These are phyloP conservation scores for Elegia similella DNA, from an alignment of 2,888 invertebrate species.

Conservation along the genomic window DNA sequence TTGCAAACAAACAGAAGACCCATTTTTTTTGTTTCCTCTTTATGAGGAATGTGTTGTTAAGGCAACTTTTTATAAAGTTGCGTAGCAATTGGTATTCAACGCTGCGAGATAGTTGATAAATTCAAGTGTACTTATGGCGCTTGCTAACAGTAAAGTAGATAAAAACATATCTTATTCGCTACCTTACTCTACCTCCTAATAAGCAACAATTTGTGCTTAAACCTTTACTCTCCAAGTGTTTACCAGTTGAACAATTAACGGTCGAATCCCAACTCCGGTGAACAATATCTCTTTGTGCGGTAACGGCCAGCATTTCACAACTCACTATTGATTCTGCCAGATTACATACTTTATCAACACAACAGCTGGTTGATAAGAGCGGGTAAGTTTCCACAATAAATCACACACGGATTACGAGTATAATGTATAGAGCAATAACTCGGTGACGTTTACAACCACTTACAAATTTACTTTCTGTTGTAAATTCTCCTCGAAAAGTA, in stretches of 20 bases:
- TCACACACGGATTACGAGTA: conserved; percentile 29
- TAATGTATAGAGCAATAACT: conserved; percentile 24
- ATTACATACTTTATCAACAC: conserved; percentile 51
- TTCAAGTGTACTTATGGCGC: too few species aligned
- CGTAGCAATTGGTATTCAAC: too few species aligned
- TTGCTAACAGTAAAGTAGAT: too few species aligned
- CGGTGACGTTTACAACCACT: conserved; percentile 20
- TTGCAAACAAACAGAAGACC: too few species aligned
- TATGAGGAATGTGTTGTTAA: too few species aligned
- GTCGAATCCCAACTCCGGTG: conserved; percentile 21
- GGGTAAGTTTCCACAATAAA: conserved; percentile 57
- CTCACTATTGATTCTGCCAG: conserved; percentile 46
- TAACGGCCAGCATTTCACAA: conserved; percentile 52
- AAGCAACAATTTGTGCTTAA: background rate
- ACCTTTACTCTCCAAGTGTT: conserved; percentile 15
- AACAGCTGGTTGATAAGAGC: conserved; percentile 49
- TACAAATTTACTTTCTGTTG: conserved; percentile 17
- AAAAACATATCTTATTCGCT: too few species aligned
- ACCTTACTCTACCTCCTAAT: background rate
- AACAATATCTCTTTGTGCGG: conserved; percentile 41
- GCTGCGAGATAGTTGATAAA: too few species aligned
- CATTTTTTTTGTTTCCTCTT: too few species aligned
- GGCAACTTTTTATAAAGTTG: too few species aligned
- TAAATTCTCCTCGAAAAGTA: conserved; percentile 17
- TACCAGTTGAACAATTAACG: conserved; percentile 20